Percentiles rank a stretch among this genome's conserved stretches.
These are phyloP conservation scores for Trigoniulus corallinus DNA, from an alignment of 1,140 invertebrate species.

Conservation along the genomic window DNA sequence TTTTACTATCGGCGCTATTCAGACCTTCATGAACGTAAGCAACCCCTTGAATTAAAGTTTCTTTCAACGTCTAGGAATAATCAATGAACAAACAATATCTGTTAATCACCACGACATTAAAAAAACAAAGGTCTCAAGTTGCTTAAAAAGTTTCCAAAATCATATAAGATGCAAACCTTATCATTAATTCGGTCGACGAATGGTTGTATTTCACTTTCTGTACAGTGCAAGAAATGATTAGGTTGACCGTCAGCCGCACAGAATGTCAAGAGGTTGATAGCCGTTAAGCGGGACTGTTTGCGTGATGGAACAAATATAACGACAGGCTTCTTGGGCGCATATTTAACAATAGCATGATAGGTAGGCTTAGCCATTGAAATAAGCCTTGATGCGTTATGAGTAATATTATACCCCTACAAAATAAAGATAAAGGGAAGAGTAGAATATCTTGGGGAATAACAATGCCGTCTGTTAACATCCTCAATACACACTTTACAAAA, in stretches of 20 bases:
- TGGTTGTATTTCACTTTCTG: slow-evolving; percentile 65
- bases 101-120: not conserved
- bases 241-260: slow-evolving; percentile 72
- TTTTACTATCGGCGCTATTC: slow-evolving; percentile 55
- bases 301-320: slow-evolving; percentile 94
- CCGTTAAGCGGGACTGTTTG: slow-evolving; percentile 80
- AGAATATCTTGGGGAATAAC: not conserved
- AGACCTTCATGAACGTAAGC: slow-evolving; percentile 95
- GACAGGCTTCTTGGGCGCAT: slow-evolving; percentile 74
- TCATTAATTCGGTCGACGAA: slow-evolving; percentile 74
- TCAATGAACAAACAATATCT: not conserved
- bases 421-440: slow-evolving; percentile 3
- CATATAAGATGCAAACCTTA: slow-evolving; percentile 31
- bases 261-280: slow-evolving; percentile 87
- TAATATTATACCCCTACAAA: slow-evolving; percentile 81
- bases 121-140: not conserved
- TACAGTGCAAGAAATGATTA: slow-evolving; percentile 71
- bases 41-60: slow-evolving; percentile 80
- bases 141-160: slow-evolving; percentile 3
- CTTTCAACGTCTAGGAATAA: slow-evolving; percentile 43
- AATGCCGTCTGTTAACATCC: not conserved
- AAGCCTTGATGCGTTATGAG: slow-evolving; percentile 85
- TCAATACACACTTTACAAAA: not conserved
- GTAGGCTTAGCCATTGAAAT: slow-evolving; percentile 95
- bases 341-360: slow-evolving; percentile 80